A percentile compares a stretch with the other conserved stretches of the same genome.
These are phyloP conservation scores for Volucella bombylans DNA, from an alignment of 2,888 invertebrate genomes.

Conservation along the genomic window DNA sequence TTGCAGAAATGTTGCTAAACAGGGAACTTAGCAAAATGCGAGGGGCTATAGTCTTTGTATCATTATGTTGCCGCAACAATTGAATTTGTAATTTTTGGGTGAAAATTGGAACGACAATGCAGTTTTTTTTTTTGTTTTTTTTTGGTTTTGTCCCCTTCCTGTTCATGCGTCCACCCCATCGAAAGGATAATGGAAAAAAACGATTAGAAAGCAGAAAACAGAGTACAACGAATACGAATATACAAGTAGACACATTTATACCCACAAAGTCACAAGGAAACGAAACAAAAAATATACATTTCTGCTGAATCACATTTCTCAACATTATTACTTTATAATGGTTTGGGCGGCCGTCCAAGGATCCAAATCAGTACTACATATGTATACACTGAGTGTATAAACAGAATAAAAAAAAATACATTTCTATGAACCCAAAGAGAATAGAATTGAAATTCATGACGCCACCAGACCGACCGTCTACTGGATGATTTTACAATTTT, in stretches of 20 bases:
- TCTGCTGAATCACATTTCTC: conserved; percentile 71
- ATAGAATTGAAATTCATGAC: conserved; percentile 74
- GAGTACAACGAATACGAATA: too few relatives aligned
- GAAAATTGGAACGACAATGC: conserved; percentile 66
- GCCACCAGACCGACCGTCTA: conserved; percentile 74
- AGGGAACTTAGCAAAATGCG: not conserved
- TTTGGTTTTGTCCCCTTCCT: not conserved
- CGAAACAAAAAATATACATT: conserved; percentile 32
- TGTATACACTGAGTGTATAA: conserved; percentile 14
- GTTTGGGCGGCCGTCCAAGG: conserved; percentile 70
- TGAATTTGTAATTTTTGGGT: conserved; percentile 47
- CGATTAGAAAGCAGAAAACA: conserved; percentile 63
- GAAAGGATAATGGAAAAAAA: conserved; percentile 39
- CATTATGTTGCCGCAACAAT: conserved; percentile 72
- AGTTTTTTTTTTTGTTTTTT: conserved; percentile 35
- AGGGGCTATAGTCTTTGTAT: conserved; percentile 14
- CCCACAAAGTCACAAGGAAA: conserved; percentile 9
- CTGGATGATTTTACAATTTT: conserved; percentile 72
- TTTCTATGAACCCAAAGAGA: conserved; percentile 60
- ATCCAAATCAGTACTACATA: conserved; percentile 58
- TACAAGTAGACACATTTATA: conserved; percentile 52
- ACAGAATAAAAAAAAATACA: conserved; percentile 24
- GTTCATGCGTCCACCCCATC: not conserved
- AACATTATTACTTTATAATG: conserved; percentile 72
- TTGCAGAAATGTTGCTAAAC: conserved; percentile 69